Percentiles rank a stretch among this genome's conserved stretches.
phyloP scores from a whole-genome alignment of 2,888 invertebrate species.

The Poecilus cupreus region DNA sequence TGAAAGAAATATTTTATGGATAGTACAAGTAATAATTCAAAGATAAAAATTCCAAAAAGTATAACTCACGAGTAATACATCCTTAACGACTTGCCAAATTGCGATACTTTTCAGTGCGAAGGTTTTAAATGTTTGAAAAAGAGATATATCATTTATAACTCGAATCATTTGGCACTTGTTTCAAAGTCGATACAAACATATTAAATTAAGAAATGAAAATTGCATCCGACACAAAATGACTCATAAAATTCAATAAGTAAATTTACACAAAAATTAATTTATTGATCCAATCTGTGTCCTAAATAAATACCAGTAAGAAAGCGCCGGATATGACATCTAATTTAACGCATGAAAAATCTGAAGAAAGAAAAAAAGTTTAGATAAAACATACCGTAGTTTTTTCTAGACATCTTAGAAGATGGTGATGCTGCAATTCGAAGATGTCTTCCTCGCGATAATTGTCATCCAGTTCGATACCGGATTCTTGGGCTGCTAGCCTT shows the following conservation, averaged over 20 bases:
- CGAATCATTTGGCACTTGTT: constrained; percentile 9
- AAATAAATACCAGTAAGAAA: background rate
- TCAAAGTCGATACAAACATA: constrained; percentile 10
- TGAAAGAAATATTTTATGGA: constrained; percentile 14
- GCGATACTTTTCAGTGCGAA: too few species aligned
- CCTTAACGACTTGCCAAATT: too few species aligned
- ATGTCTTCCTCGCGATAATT: constrained; percentile 95
- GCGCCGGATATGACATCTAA: background rate
- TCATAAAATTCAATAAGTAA: background rate
- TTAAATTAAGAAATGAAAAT: background rate
- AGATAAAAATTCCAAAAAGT: too few species aligned
- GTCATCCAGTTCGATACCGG: constrained; percentile 93
- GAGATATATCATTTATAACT: background rate
- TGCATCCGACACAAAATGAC: background rate
- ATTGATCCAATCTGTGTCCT: background rate
- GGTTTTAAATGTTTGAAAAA: background rate
- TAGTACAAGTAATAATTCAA: too few species aligned
- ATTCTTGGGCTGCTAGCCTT: constrained; percentile 92
- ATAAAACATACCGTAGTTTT: constrained; percentile 90
- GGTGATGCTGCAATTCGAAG: constrained; percentile 99
- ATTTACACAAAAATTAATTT: background rate
- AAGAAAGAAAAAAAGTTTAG: background rate
- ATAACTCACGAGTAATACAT: too few species aligned
- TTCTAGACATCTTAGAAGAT: constrained; percentile 96
- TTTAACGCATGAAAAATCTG: background rate